These are phyloP conservation scores for Enteromius viviparus DNA, from an alignment of 2,797 vertebrate species.

Conservation along the genomic window DNA sequence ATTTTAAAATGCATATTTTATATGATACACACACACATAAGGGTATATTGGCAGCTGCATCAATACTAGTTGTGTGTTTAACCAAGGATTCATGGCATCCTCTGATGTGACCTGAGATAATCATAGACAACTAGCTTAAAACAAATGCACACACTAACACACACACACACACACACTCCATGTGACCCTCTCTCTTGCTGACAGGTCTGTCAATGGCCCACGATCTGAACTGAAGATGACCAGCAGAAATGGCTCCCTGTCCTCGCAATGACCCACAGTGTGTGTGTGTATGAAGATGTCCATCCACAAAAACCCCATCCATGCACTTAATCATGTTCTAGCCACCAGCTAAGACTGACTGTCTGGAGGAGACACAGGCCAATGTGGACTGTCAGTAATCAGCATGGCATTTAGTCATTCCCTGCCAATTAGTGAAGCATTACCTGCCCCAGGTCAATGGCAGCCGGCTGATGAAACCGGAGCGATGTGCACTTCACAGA, in stretches of 20 bases:
- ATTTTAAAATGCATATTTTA: neutral
- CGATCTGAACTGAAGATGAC: constrained; percentile 55
- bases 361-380: constrained; percentile 59
- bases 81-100: neutral
- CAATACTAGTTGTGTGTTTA: neutral
- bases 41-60: neutral
- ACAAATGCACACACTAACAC: constrained; percentile 6
- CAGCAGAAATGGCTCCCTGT: constrained; percentile 56
- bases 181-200: constrained; percentile 42
- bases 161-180: constrained; percentile 17
- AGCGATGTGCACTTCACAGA: constrained; percentile 55
- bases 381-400: constrained; percentile 73
- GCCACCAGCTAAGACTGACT: constrained; percentile 47
- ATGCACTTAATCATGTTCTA: constrained; percentile 66
- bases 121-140: constrained; percentile 8
- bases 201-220: constrained; percentile 51
- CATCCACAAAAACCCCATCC: constrained; percentile 31
- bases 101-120: constrained; percentile 27
- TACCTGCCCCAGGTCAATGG: constrained; percentile 35
- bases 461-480: constrained; percentile 58
- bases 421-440: constrained; percentile 40
- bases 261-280: constrained; percentile 66
- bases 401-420: constrained; percentile 62
- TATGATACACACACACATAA: neutral
- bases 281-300: constrained; percentile 29